Evolutionary conservation across 2,113 vertebrate genomes (phyloP).

Genomic region (Protobothrops mucrosquamatus): DNA sequence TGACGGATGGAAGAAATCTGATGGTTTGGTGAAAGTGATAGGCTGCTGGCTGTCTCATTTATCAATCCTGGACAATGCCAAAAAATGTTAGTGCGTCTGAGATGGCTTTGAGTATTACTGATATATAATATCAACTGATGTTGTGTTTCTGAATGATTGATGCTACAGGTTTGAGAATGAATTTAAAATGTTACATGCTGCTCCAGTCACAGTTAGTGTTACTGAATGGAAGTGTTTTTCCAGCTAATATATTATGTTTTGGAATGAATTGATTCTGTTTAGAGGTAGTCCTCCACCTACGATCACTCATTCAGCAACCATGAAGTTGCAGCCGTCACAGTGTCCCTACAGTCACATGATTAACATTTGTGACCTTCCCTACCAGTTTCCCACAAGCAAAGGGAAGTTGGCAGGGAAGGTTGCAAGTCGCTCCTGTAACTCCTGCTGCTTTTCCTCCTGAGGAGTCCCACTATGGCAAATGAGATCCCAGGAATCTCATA

Average conservation of each 20-base stretch:
- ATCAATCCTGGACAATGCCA: neutral
- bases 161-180: neutral
- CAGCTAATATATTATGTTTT: neutral
- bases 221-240: neutral
- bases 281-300: neutral
- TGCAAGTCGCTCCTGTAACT: neutral
- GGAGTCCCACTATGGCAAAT: neutral
- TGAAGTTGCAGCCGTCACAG: neutral
- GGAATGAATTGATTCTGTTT: neutral
- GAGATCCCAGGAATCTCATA: neutral
- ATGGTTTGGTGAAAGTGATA: neutral
- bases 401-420: neutral
- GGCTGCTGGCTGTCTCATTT: neutral
- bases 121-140: neutral
- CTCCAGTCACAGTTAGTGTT: neutral
- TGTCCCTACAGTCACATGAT: neutral
- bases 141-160: neutral
- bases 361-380: neutral
- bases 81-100: neutral
- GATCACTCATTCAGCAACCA: neutral
- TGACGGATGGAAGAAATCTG: neutral
- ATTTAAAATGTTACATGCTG: neutral
- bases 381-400: neutral
- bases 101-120: neutral
- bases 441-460: neutral